phyloP scores from a whole-genome alignment of 2,888 invertebrate species.

The Lasioglossum pauxillum region DNA sequence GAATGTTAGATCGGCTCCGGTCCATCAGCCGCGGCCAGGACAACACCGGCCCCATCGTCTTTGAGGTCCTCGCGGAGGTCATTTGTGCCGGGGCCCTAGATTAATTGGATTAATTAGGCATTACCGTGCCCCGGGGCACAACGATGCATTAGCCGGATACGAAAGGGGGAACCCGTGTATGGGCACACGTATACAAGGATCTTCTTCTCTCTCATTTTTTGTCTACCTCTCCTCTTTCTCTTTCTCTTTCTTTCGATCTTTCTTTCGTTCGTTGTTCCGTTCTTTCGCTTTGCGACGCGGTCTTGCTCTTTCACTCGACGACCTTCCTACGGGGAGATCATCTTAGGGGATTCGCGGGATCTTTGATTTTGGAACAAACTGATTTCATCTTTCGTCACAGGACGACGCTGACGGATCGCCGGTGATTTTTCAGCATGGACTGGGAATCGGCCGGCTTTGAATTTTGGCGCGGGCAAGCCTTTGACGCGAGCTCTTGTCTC shows the following conservation, averaged over 20 bases:
- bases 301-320: slow-evolving; percentile 30
- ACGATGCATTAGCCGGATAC: slow-evolving; percentile 80
- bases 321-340: slow-evolving; percentile 65
- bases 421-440: slow-evolving; percentile 34
- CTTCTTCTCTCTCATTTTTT: not conserved
- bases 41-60: slow-evolving; percentile 68
- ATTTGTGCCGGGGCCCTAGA: slow-evolving; percentile 83
- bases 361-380: slow-evolving; percentile 68
- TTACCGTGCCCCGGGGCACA: slow-evolving; percentile 82
- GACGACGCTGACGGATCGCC: slow-evolving; percentile 51
- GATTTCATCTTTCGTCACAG: slow-evolving; percentile 64
- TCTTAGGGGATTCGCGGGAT: slow-evolving; percentile 65
- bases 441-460: slow-evolving; percentile 33
- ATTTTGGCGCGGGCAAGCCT: slow-evolving; percentile 17
- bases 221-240: not conserved
- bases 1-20: slow-evolving; percentile 83
- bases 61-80: slow-evolving; percentile 80
- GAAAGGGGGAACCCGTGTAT: slow-evolving; percentile 51
- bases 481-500: not conserved
- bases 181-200: slow-evolving; percentile 39
- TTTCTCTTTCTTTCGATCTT: not conserved
- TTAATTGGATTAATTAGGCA: slow-evolving; percentile 85
- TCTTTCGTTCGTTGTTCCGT: not conserved
- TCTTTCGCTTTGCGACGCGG: not conserved
- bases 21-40: slow-evolving; percentile 79